Percentiles rank a stretch among this genome's conserved stretches.
Evolutionary conservation across 2,797 vertebrate species (phyloP).

Genomic region (Lacerta agilis): DNA sequence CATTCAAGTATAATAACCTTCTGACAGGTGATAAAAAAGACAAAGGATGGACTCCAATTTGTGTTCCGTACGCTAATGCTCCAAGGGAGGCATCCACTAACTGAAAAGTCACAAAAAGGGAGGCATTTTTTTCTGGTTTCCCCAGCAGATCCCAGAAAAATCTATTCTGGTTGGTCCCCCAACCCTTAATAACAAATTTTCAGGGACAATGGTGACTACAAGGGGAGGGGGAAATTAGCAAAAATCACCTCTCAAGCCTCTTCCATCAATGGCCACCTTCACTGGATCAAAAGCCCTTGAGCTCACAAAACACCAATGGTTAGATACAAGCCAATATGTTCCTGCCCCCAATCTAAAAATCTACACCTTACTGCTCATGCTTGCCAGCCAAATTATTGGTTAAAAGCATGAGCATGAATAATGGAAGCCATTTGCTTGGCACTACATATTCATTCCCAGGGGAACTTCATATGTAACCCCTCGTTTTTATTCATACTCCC

Average conservation of each 20-base stretch:
- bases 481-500: not conserved
- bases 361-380: not conserved
- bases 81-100: not conserved
- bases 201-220: not conserved
- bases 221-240: too few species aligned
- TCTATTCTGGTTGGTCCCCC: not conserved
- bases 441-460: not conserved
- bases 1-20: not conserved
- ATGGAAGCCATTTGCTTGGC: not conserved
- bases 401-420: not conserved
- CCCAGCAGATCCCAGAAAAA: not conserved
- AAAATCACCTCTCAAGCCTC: not conserved
- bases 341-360: not conserved
- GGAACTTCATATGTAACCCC: not conserved
- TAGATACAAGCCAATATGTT: not conserved
- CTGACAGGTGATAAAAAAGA: not conserved
- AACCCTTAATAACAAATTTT: not conserved
- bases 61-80: not conserved
- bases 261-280: not conserved
- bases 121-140: not conserved
- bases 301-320: too few species aligned
- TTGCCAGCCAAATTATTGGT: not conserved
- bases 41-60: not conserved
- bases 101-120: not conserved
- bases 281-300: not conserved